Percentiles rank a stretch among this genome's conserved stretches.
phyloP scores from a whole-genome alignment of 1,140 invertebrate genomes.

The Bemisia tabaci region DNA sequence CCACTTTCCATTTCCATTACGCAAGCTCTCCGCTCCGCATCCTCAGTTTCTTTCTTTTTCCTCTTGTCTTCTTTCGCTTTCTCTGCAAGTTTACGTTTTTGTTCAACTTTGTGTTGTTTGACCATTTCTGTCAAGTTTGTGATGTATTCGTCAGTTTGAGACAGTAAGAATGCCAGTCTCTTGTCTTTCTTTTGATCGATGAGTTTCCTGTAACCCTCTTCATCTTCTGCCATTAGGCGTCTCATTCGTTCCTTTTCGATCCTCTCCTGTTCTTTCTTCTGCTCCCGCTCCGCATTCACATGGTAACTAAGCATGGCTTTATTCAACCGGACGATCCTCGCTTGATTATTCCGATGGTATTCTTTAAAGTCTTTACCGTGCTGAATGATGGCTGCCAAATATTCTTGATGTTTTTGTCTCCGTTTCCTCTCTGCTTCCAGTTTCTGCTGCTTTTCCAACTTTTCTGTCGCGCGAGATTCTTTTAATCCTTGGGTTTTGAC shows the following conservation, averaged over 20 bases:
- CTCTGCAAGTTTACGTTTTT: constrained; percentile 68
- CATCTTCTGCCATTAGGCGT: constrained; percentile 89
- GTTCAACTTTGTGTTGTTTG: constrained; percentile 83
- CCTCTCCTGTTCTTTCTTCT: constrained; percentile 97
- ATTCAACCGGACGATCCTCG: constrained; percentile 75
- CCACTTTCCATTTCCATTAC: constrained; percentile 4
- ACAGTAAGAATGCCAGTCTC: constrained; percentile 87
- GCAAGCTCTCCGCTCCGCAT: not conserved
- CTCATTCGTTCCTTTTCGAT: constrained; percentile 98
- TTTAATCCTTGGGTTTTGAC: constrained; percentile 87
- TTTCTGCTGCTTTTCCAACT: constrained; percentile 96
- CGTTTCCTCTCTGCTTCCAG: constrained; percentile 90
- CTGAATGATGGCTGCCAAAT: constrained; percentile 82
- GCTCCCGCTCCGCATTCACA: constrained; percentile 92
- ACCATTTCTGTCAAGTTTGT: constrained; percentile 93
- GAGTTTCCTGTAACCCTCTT: constrained; percentile 84
- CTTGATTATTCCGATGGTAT: constrained; percentile 79
- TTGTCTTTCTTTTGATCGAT: constrained; percentile 99
- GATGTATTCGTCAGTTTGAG: constrained; percentile 98
- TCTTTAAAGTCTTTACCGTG: constrained; percentile 97
- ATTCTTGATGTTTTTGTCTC: constrained; percentile 93
- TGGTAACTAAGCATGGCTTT: constrained; percentile 93
- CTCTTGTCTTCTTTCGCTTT: constrained; percentile 53
- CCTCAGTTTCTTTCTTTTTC: not conserved
- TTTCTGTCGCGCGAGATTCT: constrained; percentile 92